Conservation (phyloP, 2,797 vertebrate genomes). For the Sylvilagus floridanus region DNA sequence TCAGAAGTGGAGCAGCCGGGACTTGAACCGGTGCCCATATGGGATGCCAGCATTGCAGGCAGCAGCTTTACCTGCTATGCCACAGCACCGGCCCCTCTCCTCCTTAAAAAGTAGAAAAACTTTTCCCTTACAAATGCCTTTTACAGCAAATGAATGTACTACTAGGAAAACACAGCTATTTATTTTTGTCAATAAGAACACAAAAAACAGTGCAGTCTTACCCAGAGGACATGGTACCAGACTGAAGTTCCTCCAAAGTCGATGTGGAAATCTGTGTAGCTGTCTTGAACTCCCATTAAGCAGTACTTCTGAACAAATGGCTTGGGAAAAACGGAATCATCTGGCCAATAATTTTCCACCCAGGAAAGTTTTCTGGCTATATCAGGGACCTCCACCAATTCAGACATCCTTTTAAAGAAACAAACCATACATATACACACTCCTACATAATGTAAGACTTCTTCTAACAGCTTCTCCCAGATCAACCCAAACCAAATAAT, state of each 20-base stretch:
- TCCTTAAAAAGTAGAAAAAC: conserved; percentile 26
- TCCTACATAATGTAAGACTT: conserved; percentile 14
- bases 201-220: conserved; percentile 85
- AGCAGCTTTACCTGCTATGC: too few species aligned
- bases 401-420: conserved; percentile 93
- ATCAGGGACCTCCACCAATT: conserved; percentile 97
- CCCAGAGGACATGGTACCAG: conserved; percentile 99
- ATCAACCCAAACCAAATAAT: conserved; percentile 66
- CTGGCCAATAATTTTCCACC: conserved; percentile 99
- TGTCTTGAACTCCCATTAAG: conserved; percentile 98
- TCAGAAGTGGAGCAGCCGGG: too few species aligned
- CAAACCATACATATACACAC: neutral
- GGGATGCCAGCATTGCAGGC: too few species aligned
- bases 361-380: conserved; percentile 98
- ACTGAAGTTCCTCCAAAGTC: conserved; percentile 99
- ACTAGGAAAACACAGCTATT: neutral
- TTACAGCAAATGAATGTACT: conserved; percentile 1
- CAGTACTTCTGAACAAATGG: conserved; percentile 99
- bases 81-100: too few species aligned
- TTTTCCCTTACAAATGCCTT: neutral
- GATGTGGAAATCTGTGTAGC: conserved; percentile 99
- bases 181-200: conserved; percentile 40
- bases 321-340: conserved; percentile 99
- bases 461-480: conserved; percentile 67
- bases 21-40: too few species aligned